Evolutionary conservation across 2,113 vertebrate genomes (phyloP).

Genomic region (Eira barbara): DNA sequence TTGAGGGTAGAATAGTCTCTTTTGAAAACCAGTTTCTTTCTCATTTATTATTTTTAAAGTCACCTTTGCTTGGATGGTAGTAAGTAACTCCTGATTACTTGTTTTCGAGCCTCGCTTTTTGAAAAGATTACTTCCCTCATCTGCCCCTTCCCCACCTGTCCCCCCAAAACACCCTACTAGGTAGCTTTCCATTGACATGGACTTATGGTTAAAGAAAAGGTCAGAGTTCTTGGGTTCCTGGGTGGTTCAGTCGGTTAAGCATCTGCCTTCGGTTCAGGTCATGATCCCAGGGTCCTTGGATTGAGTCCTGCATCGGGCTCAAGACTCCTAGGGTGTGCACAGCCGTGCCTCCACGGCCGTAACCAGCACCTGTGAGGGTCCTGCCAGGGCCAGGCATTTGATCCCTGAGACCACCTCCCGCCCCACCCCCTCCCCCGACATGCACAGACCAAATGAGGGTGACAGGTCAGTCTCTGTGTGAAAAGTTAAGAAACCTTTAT

Average conservation of each 20-base stretch:
- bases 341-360: too few relatives aligned
- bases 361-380: not conserved
- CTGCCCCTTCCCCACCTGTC: not conserved
- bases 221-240: not conserved
- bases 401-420: not conserved
- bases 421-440: too few relatives aligned
- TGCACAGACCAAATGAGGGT: not conserved
- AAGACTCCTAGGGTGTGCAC: not conserved
- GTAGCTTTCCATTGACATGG: not conserved
- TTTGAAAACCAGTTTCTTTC: not conserved
- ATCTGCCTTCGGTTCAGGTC: too few relatives aligned
- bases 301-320: too few relatives aligned
- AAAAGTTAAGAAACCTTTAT: not conserved
- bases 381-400: fast-evolving
- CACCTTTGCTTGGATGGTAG: not conserved
- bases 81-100: not conserved
- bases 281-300: too few relatives aligned
- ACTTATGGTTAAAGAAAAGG: not conserved
- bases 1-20: not conserved
- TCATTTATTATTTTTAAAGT: not conserved
- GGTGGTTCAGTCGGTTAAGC: too few relatives aligned
- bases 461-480: not conserved
- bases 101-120: not conserved
- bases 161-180: not conserved
- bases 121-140: too few relatives aligned